Conservation (phyloP, 1,140 invertebrate genomes). For the Sycobia sp. region DNA sequence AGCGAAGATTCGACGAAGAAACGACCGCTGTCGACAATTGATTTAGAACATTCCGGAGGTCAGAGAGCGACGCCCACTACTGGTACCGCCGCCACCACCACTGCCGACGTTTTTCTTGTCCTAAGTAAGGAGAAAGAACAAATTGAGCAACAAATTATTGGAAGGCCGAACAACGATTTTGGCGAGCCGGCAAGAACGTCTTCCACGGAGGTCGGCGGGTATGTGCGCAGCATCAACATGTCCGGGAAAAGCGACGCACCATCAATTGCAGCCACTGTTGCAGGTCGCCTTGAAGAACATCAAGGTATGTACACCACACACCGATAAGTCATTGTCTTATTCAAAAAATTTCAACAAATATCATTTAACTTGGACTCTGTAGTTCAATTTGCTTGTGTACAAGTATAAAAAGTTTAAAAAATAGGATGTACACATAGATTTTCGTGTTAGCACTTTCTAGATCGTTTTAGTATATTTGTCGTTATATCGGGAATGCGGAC, state of each 20-base stretch:
- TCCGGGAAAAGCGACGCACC: background rate
- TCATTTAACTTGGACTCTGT: no score
- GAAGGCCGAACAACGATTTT: background rate
- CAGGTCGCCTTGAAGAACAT: background rate
- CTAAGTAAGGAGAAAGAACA: background rate
- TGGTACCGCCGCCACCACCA: slow-evolving; percentile 27
- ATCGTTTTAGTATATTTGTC: background rate
- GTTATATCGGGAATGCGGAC: background rate
- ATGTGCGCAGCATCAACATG: slow-evolving; percentile 10
- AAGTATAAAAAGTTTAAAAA: no score
- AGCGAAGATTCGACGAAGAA: slow-evolving; percentile 22
- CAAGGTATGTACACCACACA: slow-evolving; percentile 5
- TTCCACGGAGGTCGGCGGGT: background rate
- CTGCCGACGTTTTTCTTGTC: background rate
- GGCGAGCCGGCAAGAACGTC: background rate
- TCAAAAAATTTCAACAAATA: no score
- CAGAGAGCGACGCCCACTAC: slow-evolving; percentile 39
- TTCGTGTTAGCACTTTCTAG: slow-evolving; percentile 3
- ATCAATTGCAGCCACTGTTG: background rate
- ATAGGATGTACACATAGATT: background rate
- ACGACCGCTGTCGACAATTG: slow-evolving; percentile 17
- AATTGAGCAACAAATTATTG: no score
- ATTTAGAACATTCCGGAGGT: slow-evolving; percentile 39
- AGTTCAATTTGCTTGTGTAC: no score
- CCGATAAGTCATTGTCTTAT: no score